Percentiles rank a stretch among this genome's conserved stretches.
These are phyloP conservation scores for Micrastur ruficollis DNA, from an alignment of 2,797 vertebrate genomes.

Conservation along the genomic window DNA sequence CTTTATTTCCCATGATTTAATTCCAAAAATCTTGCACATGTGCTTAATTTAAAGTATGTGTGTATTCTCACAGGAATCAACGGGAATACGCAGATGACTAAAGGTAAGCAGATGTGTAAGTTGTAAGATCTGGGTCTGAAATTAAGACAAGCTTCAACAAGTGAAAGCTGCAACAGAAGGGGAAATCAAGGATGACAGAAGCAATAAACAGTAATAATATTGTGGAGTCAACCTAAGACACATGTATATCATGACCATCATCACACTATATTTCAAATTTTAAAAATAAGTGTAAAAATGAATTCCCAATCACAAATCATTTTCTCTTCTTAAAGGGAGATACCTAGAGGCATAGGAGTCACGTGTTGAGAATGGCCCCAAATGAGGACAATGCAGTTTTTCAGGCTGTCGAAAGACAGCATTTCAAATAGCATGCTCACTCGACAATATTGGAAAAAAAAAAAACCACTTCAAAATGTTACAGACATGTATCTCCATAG, in stretches of 20 bases:
- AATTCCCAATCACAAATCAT: background rate
- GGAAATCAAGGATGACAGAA: slow-evolving; percentile 41
- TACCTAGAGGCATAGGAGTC: background rate
- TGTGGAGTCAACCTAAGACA: background rate
- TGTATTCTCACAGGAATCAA: background rate
- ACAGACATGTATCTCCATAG: background rate
- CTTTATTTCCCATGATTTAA: background rate
- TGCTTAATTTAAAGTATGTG: background rate
- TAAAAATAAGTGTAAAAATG: accelerated
- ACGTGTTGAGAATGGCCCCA: background rate
- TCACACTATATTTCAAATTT: background rate
- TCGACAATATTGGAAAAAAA: background rate
- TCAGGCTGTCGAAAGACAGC: background rate
- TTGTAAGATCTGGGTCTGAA: background rate
- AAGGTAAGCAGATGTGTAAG: slow-evolving; percentile 59
- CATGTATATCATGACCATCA: background rate
- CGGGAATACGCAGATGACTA: background rate
- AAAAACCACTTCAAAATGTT: background rate
- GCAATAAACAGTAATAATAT: slow-evolving; percentile 14
- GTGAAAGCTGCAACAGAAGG: background rate
- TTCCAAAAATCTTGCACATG: background rate
- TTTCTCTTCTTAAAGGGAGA: background rate
- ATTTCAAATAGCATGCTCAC: background rate
- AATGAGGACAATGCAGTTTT: background rate
- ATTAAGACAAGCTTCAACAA: slow-evolving; percentile 30